Evolutionary conservation across 2,797 vertebrate genomes (phyloP), one percentile per base, ranked within the genome.

Genomic region (Limnodromus scolopaceus): DNA sequence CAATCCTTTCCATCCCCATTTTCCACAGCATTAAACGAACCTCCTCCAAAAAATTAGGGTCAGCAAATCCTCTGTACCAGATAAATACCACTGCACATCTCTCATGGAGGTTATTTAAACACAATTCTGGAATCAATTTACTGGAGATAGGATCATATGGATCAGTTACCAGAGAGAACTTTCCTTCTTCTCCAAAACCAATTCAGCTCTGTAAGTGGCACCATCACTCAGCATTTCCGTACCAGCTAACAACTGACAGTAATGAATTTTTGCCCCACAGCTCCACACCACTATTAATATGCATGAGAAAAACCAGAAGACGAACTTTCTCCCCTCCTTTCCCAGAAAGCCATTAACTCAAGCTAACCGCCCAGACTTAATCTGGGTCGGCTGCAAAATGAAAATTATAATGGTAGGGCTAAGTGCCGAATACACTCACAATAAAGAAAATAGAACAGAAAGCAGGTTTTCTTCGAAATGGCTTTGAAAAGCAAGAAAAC

Each of bases 321-420:
- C 1, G 9, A 71, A 88, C 70, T 75, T 93, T 91, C 41, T 88
- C 18, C 30, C 78, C 19, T 9, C 66, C 51, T 70, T 77, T 96
- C 30, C 38, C 77, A 93, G 84, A 95, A 93, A 95, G 66, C 66
- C 84, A 95, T 89, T 95, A 91, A 92, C n/a, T 85, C 55, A 70
- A 54, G 39, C 48, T 72, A 95, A 90, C 72, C 72, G 84, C 69
- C 45, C 45, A 82, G 64, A 74, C 61, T 94, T 90, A 43, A 89
- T 77, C 60, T 54, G 38, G 53, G 41, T 64, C 11, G n/a, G 66
- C 74, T 80, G 36, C 74, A 93, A 91, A 92, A 95, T 74, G 60
- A 84, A 93, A 95, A 92, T 66, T 84, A 24, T 16, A 71, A 93
- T n/a, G n/a, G 76, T 49, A 9, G 12, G 38, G 46, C 34, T 80